These are phyloP conservation scores for Nansenia antarctica DNA, from an alignment of 2,113 vertebrate genomes.

Conservation along the genomic window DNA sequence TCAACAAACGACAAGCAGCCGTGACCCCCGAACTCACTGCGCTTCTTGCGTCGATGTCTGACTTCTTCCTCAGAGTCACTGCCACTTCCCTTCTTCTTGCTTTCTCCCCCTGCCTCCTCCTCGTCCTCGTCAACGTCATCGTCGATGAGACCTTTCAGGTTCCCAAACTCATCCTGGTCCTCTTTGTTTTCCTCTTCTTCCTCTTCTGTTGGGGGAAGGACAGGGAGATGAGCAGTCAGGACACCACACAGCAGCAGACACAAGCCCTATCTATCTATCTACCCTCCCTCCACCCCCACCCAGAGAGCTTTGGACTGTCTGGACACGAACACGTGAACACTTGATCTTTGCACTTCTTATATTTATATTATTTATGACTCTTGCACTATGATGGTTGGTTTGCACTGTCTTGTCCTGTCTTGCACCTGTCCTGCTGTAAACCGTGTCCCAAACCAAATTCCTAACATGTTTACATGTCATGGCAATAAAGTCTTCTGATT, in stretches of 20 bases:
- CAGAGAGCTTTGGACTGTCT: no score
- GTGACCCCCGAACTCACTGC: slow-evolving; percentile 69
- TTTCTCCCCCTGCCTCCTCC: slow-evolving; percentile 82
- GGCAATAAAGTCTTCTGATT: background rate
- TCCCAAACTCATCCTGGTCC: slow-evolving; percentile 90
- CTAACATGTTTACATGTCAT: no score
- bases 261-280: no score
- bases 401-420: no score
- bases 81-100: slow-evolving; percentile 20
- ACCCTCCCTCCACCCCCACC: no score
- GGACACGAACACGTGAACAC: background rate
- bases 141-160: slow-evolving; percentile 87
- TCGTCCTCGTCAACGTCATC: slow-evolving; percentile 85
- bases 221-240: background rate
- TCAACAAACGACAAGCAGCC: no score
- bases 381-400: no score
- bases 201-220: slow-evolving; percentile 75
- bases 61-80: slow-evolving; percentile 87
- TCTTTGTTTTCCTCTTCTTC: slow-evolving; percentile 84
- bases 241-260: background rate
- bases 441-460: no score
- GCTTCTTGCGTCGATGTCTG: slow-evolving; percentile 83
- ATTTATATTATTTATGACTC: background rate
- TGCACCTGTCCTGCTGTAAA: no score
- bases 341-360: no score